Base-by-base conservation (phyloP, 2,888 invertebrate species). In the Lacanobia oleracea region DNA sequence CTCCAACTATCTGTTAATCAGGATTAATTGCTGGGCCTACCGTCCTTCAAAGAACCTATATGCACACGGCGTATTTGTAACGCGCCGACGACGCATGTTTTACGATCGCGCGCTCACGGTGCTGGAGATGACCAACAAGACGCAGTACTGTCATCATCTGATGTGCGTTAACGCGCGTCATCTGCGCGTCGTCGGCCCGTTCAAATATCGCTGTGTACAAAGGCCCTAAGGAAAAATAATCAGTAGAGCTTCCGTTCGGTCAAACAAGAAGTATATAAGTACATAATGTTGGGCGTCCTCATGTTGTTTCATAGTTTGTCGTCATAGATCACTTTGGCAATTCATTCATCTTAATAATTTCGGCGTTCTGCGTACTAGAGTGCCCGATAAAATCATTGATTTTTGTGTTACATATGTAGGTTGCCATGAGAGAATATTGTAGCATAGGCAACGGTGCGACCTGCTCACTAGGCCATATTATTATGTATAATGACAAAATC, bases 321-420 rank as follows among this genome's bases (percentile, higher is more conserved):
- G 59, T 78, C 54, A 78, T 78, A 57, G 66, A 78, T 78, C 66
- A 80, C 51, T 69, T 75, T 66, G 57, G 45, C 16, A 79, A 57
- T 57, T 74, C 50, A 51, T 74, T 68, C 50, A 63, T 74, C 53
- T 54, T 56, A 59, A 54, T 79, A 57, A 21, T 75, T 69, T 59
- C 21, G 57, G 71, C 16, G 12, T 16, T 21, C n/a, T 50, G 54
- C 33, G 10, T 45, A 51, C 45, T 48, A 18, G 67, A 57, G 50
- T 33, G 40, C 21, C 37, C 33, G 23, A n/a, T 37, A 21, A n/a
- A 9, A 67, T 77, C 63, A 79, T 77, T 45, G 62, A 67, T 77
- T 54, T 23, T 27, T 45, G 54, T 43, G 2, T 40, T 48, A 60
- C 40, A 40, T 14, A 21, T 59, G 54, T 27, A 16, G 1, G n/a